Evolutionary conservation across 2,113 vertebrate genomes (phyloP).

Genomic region (Protomyctophum bolini): DNA sequence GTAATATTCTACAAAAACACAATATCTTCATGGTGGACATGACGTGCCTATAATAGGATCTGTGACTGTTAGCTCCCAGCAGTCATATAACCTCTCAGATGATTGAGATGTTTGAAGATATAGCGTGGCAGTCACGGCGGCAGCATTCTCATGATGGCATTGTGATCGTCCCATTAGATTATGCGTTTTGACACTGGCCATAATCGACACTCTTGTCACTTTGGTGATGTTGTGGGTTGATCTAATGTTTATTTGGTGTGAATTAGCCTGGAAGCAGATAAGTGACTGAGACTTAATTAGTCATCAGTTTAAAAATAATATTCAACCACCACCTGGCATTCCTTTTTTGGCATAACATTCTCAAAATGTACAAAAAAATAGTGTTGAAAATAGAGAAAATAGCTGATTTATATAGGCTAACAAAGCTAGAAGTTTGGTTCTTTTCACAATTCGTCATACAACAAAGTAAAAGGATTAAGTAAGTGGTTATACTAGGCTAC

Average conservation of each 20-base stretch:
- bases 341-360: neutral
- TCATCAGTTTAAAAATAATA: no score
- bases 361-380: neutral
- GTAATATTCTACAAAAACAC: neutral
- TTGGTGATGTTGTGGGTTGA: neutral
- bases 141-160: neutral
- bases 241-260: neutral
- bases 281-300: no score
- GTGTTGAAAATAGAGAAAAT: neutral
- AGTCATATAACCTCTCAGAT: constrained; percentile 18
- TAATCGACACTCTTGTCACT: neutral
- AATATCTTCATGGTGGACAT: neutral
- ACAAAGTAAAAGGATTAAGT: no score
- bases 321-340: no score
- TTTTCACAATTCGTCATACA: no score
- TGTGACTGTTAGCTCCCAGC: neutral
- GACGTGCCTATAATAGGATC: neutral
- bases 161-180: neutral
- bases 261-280: neutral
- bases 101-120: constrained; percentile 15
- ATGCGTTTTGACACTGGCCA: neutral
- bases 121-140: constrained; percentile 10
- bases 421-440: no score
- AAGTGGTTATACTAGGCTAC: no score
- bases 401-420: no score